These are phyloP conservation scores for Homarus americanus DNA, from an alignment of 1,140 invertebrate species.

Conservation along the genomic window DNA sequence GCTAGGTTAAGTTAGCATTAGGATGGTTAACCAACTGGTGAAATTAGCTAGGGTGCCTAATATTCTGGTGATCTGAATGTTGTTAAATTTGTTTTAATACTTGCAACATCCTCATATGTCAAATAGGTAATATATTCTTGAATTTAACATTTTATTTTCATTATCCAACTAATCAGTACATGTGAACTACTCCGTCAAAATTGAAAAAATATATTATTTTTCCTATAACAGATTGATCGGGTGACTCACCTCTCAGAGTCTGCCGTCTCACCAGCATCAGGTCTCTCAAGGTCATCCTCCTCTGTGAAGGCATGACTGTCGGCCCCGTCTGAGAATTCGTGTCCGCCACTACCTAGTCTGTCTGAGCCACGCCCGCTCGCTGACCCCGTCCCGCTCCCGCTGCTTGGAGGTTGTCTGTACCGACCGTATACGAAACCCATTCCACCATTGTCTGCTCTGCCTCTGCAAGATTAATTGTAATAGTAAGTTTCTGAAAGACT, in stretches of 20 bases:
- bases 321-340: constrained; percentile 67
- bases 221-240: too few relatives aligned
- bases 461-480: constrained; percentile 75
- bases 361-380: constrained; percentile 72
- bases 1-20: too few relatives aligned
- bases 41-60: too few relatives aligned
- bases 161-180: too few relatives aligned
- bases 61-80: too few relatives aligned
- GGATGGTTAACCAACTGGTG: too few relatives aligned
- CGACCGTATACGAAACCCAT: constrained; percentile 87
- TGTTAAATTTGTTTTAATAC: too few relatives aligned
- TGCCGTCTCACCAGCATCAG: constrained; percentile 70
- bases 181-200: too few relatives aligned
- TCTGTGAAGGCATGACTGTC: constrained; percentile 71
- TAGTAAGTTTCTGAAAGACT: background rate
- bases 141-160: too few relatives aligned
- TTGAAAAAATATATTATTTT: too few relatives aligned
- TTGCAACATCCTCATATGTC: too few relatives aligned
- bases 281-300: constrained; percentile 72
- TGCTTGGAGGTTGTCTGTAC: constrained; percentile 85
- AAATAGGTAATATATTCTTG: too few relatives aligned
- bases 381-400: constrained; percentile 80
- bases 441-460: constrained; percentile 82
- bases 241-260: constrained; percentile 71
- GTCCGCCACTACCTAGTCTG: constrained; percentile 68